Evolutionary conservation across 1,140 invertebrate species (phyloP).

Genomic region (Bicyclus anynana): DNA sequence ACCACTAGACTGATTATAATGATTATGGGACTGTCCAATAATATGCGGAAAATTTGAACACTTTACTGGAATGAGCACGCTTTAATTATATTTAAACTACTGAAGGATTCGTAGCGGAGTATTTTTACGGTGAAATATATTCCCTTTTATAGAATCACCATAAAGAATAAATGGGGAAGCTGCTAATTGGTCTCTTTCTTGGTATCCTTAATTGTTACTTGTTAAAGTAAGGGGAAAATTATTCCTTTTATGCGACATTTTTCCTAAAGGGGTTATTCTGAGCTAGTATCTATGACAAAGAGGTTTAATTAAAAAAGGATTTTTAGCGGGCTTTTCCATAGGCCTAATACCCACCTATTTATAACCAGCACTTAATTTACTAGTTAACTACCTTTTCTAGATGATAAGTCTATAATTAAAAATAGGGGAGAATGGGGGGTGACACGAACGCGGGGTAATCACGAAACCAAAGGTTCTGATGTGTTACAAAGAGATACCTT

Average conservation of each 20-base stretch:
- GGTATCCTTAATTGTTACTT: constrained; percentile 3
- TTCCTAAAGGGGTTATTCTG: background rate
- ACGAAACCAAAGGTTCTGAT: too few relatives aligned
- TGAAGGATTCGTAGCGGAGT: background rate
- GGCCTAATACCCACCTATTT: too few relatives aligned
- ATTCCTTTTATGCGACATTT: background rate
- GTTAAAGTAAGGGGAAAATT: background rate
- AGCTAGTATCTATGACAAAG: background rate
- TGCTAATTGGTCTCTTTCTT: constrained; percentile 8
- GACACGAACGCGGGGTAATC: too few relatives aligned
- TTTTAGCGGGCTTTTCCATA: background rate
- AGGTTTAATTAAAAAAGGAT: background rate
- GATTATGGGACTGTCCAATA: background rate
- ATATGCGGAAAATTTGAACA: background rate
- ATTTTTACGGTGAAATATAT: constrained; percentile 5
- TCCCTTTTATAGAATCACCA: constrained; percentile 2
- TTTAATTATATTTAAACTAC: constrained; percentile 3
- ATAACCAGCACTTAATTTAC: too few relatives aligned
- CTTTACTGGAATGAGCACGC: background rate
- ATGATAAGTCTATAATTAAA: too few relatives aligned
- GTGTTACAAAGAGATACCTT: too few relatives aligned
- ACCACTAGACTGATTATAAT: too few relatives aligned
- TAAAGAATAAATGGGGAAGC: constrained; percentile 3
- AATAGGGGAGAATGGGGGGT: too few relatives aligned
- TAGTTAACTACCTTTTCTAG: too few relatives aligned